These are phyloP conservation scores for Drosophila infuscata DNA, from an alignment of 2,888 invertebrate species.

Conservation along the genomic window DNA sequence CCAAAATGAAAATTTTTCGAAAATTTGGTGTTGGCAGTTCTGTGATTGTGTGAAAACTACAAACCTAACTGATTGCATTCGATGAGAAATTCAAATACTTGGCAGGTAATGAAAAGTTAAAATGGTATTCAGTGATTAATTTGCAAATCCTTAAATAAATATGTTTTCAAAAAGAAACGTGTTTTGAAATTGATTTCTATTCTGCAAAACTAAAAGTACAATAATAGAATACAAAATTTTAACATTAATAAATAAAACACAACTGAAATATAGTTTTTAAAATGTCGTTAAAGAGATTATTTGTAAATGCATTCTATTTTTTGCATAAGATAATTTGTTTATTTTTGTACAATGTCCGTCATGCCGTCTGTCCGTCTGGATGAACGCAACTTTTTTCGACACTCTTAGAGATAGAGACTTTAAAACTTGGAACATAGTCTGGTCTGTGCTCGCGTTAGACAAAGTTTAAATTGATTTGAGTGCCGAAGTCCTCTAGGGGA, in stretches of 20 bases:
- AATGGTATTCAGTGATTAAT: background rate
- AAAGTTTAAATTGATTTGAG: too few relatives aligned
- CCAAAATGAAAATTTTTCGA: constrained; percentile 1
- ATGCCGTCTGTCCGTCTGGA: too few relatives aligned
- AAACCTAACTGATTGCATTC: constrained; percentile 2
- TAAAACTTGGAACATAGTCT: too few relatives aligned
- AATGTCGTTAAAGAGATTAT: background rate
- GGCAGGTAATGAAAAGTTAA: constrained; percentile 5
- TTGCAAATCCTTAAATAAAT: background rate
- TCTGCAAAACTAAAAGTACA: background rate
- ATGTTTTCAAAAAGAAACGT: background rate
- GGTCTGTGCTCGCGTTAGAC: too few relatives aligned
- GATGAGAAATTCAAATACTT: background rate
- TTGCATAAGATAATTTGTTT: too few relatives aligned
- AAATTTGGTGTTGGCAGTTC: background rate
- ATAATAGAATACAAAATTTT: background rate
- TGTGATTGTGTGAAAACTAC: constrained; percentile 17
- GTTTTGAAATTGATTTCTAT: background rate
- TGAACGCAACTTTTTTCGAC: too few relatives aligned
- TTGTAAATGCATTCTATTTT: too few relatives aligned
- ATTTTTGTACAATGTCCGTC: too few relatives aligned
- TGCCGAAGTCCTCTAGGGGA: too few relatives aligned
- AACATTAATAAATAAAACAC: background rate
- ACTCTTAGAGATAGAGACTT: too few relatives aligned
- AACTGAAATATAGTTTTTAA: background rate